phyloP scores from a whole-genome alignment of 2,113 vertebrate species.

The Cyanoliseus patagonus region DNA sequence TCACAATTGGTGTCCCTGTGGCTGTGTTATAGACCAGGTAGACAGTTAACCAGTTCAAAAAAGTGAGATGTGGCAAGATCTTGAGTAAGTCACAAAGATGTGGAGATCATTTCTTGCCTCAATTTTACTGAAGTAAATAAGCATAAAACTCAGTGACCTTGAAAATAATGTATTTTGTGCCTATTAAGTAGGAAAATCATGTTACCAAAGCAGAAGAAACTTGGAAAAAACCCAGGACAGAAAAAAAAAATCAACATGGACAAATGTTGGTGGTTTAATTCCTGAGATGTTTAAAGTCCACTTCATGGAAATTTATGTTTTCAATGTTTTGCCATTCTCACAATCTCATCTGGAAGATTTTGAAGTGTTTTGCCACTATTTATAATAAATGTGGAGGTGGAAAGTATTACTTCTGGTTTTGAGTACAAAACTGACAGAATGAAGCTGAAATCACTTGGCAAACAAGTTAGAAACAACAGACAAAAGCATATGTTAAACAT shows the following conservation, averaged over 20 bases:
- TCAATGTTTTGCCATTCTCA: neutral
- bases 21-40: neutral
- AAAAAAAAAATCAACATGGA: neutral
- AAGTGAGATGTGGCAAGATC: neutral
- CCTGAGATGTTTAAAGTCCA: neutral
- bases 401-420: neutral
- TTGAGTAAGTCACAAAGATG: neutral
- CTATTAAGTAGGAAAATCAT: neutral
- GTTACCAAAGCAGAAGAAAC: neutral
- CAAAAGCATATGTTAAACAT: slow-evolving; percentile 16
- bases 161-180: neutral
- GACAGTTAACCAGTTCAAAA: neutral
- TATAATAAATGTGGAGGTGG: neutral
- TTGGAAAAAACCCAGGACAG: neutral
- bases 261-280: neutral
- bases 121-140: neutral
- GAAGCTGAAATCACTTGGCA: slow-evolving; percentile 18
- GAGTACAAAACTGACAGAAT: slow-evolving; percentile 15
- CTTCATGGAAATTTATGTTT: neutral
- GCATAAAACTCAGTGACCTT: neutral
- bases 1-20: neutral
- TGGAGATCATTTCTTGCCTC: neutral
- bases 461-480: slow-evolving; percentile 20
- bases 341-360: neutral
- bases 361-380: neutral